Conservation (phyloP, 1,140 invertebrate species). For the Elymnias hypermnestra region DNA sequence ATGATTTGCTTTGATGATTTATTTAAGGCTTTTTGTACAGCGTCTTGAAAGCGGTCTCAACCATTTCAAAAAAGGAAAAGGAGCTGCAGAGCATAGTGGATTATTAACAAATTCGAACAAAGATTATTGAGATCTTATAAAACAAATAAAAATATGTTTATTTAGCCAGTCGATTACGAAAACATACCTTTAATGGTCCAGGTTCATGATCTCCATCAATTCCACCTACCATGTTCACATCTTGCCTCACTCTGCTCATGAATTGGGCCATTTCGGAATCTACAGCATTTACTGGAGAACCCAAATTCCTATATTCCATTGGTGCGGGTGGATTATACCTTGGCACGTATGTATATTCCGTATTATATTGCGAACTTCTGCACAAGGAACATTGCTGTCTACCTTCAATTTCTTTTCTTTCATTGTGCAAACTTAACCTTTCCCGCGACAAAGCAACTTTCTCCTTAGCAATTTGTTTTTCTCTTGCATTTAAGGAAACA, state of each 20-base stretch:
- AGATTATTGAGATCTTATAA: too few species aligned
- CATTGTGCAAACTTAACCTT: slow-evolving; percentile 63
- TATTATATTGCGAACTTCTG: slow-evolving; percentile 37
- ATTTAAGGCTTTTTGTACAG: too few species aligned
- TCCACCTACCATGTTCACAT: slow-evolving; percentile 12
- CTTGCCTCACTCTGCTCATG: slow-evolving; percentile 32
- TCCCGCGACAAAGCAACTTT: slow-evolving; percentile 68
- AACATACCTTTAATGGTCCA: slow-evolving; percentile 36
- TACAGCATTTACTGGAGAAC: slow-evolving; percentile 37
- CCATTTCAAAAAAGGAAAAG: too few species aligned
- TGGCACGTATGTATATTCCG: slow-evolving; percentile 24
- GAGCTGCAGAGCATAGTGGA: too few species aligned
- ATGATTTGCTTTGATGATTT: too few species aligned
- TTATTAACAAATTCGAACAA: too few species aligned
- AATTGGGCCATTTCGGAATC: slow-evolving; percentile 57
- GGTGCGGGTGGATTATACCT: slow-evolving; percentile 29
- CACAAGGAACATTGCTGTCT: slow-evolving; percentile 62
- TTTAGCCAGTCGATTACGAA: too few species aligned
- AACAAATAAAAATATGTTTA: too few species aligned
- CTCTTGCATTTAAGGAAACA: slow-evolving; percentile 60
- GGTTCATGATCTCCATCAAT: slow-evolving; percentile 25
- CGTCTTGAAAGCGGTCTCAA: too few species aligned
- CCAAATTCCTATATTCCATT: slow-evolving; percentile 24
- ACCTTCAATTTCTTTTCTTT: slow-evolving; percentile 56
- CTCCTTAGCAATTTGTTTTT: slow-evolving; percentile 72